These are phyloP conservation scores for Falcunculus frontatus DNA, from an alignment of 2,113 vertebrate species.

Conservation along the genomic window DNA sequence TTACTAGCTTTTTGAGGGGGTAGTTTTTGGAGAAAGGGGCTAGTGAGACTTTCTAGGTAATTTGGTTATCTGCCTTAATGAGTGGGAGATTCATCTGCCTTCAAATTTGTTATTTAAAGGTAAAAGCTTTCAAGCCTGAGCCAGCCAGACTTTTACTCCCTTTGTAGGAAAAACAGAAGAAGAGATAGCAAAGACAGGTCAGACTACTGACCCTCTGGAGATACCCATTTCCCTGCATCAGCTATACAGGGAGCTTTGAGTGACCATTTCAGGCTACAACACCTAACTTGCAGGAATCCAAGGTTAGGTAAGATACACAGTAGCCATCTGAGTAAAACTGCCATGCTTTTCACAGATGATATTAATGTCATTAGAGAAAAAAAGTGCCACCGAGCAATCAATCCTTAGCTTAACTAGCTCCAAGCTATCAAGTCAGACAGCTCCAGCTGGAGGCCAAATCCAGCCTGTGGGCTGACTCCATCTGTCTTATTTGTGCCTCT, in stretches of 20 bases:
- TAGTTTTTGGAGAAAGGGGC: not conserved
- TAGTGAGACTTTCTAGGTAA: not conserved
- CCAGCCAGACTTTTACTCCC: not conserved
- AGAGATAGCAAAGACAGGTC: not conserved
- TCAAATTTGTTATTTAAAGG: not conserved
- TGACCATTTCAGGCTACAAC: not conserved
- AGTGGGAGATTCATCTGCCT: not conserved
- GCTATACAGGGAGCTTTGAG: not conserved
- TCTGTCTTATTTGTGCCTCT: not conserved
- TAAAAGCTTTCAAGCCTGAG: not conserved
- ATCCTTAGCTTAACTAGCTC: constrained; percentile 3
- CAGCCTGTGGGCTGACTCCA: constrained; percentile 10
- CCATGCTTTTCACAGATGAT: not conserved
- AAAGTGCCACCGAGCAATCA: not conserved
- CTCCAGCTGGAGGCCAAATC: not conserved
- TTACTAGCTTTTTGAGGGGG: not conserved
- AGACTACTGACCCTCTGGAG: not conserved
- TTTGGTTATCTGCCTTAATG: not conserved
- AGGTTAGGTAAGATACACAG: not conserved
- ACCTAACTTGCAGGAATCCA: not conserved
- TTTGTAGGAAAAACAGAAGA: not conserved
- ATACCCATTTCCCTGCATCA: not conserved
- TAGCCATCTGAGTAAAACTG: not conserved
- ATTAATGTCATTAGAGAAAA: not conserved
- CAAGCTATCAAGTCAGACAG: not conserved